phyloP scores from a whole-genome alignment of 1,140 invertebrate species.

The Megathymus violae region DNA sequence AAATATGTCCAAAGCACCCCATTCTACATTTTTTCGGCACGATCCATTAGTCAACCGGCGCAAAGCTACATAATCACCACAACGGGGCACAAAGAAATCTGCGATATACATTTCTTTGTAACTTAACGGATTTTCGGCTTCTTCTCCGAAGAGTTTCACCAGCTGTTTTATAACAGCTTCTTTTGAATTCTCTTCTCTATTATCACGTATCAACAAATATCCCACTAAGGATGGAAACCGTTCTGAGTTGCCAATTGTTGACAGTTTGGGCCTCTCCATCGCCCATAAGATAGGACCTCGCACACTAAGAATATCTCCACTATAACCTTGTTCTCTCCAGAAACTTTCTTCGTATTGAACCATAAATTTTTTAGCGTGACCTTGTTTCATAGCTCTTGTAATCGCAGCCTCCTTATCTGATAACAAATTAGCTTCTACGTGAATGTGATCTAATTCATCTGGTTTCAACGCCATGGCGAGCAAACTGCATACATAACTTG shows the following conservation, averaged over 20 bases:
- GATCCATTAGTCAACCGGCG: slow-evolving; percentile 42
- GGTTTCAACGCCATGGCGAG: slow-evolving; percentile 72
- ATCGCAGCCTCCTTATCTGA: slow-evolving; percentile 45
- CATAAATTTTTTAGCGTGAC: slow-evolving; percentile 59
- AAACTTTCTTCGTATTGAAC: slow-evolving; percentile 66
- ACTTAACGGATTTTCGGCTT: slow-evolving; percentile 54
- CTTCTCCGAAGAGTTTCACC: slow-evolving; percentile 63
- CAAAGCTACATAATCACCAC: slow-evolving; percentile 66
- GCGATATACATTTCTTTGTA: slow-evolving; percentile 63
- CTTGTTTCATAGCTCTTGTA: slow-evolving; percentile 49
- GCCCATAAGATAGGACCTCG: slow-evolving; percentile 74
- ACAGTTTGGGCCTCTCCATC: slow-evolving; percentile 62
- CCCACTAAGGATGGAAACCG: slow-evolving; percentile 59
- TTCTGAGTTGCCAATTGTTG: slow-evolving; percentile 51
- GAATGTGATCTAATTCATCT: slow-evolving; percentile 59
- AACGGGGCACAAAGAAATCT: slow-evolving; percentile 64
- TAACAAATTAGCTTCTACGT: slow-evolving; percentile 58
- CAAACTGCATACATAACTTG: slow-evolving; percentile 67
- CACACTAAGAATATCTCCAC: slow-evolving; percentile 72
- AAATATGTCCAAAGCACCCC: slow-evolving; percentile 70
- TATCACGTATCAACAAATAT: slow-evolving; percentile 53
- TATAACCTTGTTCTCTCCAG: slow-evolving; percentile 63
- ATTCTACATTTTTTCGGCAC: slow-evolving; percentile 55
- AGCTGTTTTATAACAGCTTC: slow-evolving; percentile 65
- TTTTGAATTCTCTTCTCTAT: slow-evolving; percentile 42